phyloP scores from a whole-genome alignment of 2,797 vertebrate species.

The Pangasius sanitwongsei region DNA sequence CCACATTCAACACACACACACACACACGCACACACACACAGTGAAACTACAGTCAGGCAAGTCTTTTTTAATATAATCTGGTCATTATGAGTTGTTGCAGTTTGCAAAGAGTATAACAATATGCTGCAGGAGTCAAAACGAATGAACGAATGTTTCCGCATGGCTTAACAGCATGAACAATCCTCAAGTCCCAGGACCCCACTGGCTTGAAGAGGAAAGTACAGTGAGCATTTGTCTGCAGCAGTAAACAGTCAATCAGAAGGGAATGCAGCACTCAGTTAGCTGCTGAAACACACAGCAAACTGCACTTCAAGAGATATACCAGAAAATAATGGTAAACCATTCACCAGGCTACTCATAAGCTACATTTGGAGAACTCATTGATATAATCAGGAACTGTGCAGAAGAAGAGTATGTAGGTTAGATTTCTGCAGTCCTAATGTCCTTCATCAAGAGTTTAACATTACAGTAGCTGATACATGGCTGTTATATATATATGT shows the following conservation, averaged over 20 bases:
- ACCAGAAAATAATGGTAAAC: background rate
- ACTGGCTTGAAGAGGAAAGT: conserved; percentile 49
- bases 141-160: conserved; percentile 14
- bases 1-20: no score
- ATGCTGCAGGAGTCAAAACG: background rate
- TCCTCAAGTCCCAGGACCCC: conserved; percentile 7
- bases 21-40: background rate
- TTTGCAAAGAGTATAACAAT: background rate
- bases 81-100: background rate
- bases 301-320: background rate
- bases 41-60: background rate
- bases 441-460: background rate
- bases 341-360: background rate
- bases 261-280: conserved; percentile 51
- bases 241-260: conserved; percentile 56
- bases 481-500: no score
- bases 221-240: conserved; percentile 45
- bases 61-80: background rate
- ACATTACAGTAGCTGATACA: background rate
- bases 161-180: conserved; percentile 29
- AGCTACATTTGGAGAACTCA: background rate
- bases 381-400: background rate
- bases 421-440: background rate
- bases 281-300: conserved; percentile 17
- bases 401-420: background rate